Percentiles rank a stretch among this genome's conserved stretches.
phyloP scores from a whole-genome alignment of 2,113 vertebrate species.

The Sceloporus undulatus region DNA sequence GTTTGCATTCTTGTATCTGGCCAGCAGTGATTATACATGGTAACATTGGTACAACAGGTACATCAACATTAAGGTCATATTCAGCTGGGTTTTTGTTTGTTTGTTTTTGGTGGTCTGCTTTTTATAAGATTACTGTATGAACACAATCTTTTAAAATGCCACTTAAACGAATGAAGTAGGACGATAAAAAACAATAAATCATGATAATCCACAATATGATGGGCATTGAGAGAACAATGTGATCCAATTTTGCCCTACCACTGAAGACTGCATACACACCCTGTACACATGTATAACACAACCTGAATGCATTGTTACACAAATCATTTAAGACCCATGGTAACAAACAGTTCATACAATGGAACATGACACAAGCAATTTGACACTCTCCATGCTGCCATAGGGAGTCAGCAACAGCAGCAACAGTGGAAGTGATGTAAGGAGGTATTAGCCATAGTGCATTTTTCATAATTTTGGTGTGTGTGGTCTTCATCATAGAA shows the following conservation, averaged over 20 bases:
- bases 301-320: too few species aligned
- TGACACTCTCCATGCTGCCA: too few species aligned
- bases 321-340: too few species aligned
- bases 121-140: background rate
- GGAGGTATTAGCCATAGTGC: too few species aligned
- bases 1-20: slow-evolving; percentile 27
- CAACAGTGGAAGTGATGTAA: too few species aligned
- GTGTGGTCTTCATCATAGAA: too few species aligned
- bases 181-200: background rate
- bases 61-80: background rate
- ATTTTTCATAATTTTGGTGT: too few species aligned
- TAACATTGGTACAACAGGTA: background rate
- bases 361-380: too few species aligned
- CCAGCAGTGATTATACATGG: background rate
- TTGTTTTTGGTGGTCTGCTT: background rate
- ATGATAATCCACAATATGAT: background rate
- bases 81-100: background rate
- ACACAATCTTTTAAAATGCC: background rate
- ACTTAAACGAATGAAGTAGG: background rate
- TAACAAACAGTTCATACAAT: too few species aligned
- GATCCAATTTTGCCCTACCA: background rate
- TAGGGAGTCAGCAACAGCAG: too few species aligned
- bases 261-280: background rate
- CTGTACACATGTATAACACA: too few species aligned
- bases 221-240: background rate